Base-by-base conservation (phyloP, 2,113 vertebrate genomes). In the Colius striatus region DNA sequence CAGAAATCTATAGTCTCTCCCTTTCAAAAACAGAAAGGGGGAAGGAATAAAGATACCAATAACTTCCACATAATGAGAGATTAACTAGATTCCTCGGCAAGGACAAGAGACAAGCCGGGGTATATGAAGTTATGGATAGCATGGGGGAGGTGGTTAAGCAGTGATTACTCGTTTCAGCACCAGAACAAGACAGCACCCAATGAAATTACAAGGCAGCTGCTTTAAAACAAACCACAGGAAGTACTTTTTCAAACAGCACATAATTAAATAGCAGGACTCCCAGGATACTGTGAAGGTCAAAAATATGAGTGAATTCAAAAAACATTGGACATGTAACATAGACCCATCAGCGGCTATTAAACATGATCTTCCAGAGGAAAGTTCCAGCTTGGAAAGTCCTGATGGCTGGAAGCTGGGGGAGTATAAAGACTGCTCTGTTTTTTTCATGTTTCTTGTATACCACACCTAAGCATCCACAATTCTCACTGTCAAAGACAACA, bases 201-300 rank as follows among this genome's bases (percentile, higher is more conserved):
- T 90, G 88, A 94, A 90, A 95, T 96, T 94, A 93, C 26, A 27
- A 74, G 79, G 61, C 83, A 92, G 80, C 80, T 96, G 91, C 61
- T 93, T 93, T 93, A 78, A 89, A 92, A 63, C 60, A 90, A 93
- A 88, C 48, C n/a, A 55, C 74, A 89, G 95, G 92, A 95, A 95
- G 86, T 81, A 48, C 65, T 94, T 93, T 57, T 94, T 96, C 92
- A 93, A 67, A 18, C 29, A 67, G 79, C 65, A 89, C 38, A 3
- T 81, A 95, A 92, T 93, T 74, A 86, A 89, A 81, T 63, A 86
- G 68, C 3, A 2, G 74, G 91, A 90, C 71, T 76, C 66, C 36
- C 1, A 51, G 45, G 84, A 67, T 80, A 54, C 19, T 50, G 47
- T 23, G 23, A 60, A 58, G 36, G 72, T 73, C 55, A 95, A 86